phyloP scores from a whole-genome alignment of 2,888 invertebrate species.

The Drosophila villosipedis region DNA sequence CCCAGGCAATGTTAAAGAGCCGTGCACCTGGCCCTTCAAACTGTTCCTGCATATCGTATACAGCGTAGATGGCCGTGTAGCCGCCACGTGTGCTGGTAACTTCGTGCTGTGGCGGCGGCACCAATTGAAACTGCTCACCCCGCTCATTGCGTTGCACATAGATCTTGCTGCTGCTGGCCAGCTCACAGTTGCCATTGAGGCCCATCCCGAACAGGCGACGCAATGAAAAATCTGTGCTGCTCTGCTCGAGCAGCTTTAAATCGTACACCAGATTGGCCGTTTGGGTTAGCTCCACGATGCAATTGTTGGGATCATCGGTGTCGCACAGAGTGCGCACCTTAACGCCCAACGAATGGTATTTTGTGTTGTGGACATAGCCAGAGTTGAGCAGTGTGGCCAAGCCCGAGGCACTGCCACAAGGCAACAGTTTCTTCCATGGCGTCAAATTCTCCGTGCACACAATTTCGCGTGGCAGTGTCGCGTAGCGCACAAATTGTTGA shows the following conservation, averaged over 20 bases:
- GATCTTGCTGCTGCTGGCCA: constrained; percentile 91
- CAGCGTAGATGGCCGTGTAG: constrained; percentile 88
- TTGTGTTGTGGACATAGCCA: constrained; percentile 95
- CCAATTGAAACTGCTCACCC: constrained; percentile 88
- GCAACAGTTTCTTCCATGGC: constrained; percentile 98
- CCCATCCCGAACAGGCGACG: constrained; percentile 94
- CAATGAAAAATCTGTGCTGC: constrained; percentile 92
- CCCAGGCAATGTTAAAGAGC: constrained; percentile 90
- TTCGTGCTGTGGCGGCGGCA: constrained; percentile 87
- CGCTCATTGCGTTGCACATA: constrained; percentile 92
- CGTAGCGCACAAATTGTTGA: constrained; percentile 90
- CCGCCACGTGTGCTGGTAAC: constrained; percentile 90
- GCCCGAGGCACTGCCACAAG: constrained; percentile 96
- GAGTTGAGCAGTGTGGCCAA: constrained; percentile 95
- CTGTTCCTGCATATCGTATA: constrained; percentile 88
- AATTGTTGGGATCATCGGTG: constrained; percentile 83
- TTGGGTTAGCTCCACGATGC: constrained; percentile 92
- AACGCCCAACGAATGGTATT: constrained; percentile 95
- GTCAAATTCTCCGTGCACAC: constrained; percentile 99
- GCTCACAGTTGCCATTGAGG: constrained; percentile 92
- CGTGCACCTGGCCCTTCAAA: constrained; percentile 84
- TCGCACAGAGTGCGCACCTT: constrained; percentile 93
- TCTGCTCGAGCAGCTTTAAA: constrained; percentile 86
- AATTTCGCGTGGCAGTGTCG: constrained; percentile 97
- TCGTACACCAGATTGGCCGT: constrained; percentile 95